Evolutionary conservation across 1,140 invertebrate species (phyloP).

Genomic region (Drosophila leontia): DNA sequence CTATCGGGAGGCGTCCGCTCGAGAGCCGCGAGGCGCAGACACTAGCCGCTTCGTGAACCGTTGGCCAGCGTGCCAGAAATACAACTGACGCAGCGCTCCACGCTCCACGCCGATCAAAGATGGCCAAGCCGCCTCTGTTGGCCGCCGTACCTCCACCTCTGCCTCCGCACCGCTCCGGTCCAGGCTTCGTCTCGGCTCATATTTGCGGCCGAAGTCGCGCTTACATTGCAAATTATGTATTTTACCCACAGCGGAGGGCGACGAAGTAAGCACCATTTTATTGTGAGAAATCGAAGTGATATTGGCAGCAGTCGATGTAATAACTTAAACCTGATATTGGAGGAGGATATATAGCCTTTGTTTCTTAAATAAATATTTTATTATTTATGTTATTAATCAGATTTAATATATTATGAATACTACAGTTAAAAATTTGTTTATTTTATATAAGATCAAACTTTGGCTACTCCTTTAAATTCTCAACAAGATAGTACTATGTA

Average conservation of each 20-base stretch:
- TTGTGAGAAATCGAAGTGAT: background rate
- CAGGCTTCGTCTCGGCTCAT: constrained; percentile 28
- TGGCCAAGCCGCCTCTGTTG: constrained; percentile 30
- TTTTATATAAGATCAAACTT: no score
- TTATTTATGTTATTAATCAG: background rate
- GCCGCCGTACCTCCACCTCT: constrained; percentile 3
- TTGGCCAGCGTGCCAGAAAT: constrained; percentile 75
- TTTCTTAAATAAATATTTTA: background rate
- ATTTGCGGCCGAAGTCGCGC: constrained; percentile 30
- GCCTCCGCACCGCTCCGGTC: background rate
- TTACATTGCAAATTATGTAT: constrained; percentile 55
- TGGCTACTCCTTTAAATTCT: no score
- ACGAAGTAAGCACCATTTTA: constrained; percentile 2
- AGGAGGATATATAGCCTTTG: background rate
- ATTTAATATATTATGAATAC: no score
- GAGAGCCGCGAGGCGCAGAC: constrained; percentile 53
- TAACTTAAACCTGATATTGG: background rate
- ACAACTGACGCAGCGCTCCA: constrained; percentile 59
- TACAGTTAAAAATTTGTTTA: no score
- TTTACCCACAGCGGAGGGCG: constrained; percentile 28
- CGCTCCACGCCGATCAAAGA: constrained; percentile 42
- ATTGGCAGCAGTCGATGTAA: background rate
- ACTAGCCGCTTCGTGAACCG: constrained; percentile 72
- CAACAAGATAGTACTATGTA: background rate
- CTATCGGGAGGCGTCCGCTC: constrained; percentile 22